Evolutionary conservation across 1,140 invertebrate genomes (phyloP).

Genomic region (Fopius arisanus): DNA sequence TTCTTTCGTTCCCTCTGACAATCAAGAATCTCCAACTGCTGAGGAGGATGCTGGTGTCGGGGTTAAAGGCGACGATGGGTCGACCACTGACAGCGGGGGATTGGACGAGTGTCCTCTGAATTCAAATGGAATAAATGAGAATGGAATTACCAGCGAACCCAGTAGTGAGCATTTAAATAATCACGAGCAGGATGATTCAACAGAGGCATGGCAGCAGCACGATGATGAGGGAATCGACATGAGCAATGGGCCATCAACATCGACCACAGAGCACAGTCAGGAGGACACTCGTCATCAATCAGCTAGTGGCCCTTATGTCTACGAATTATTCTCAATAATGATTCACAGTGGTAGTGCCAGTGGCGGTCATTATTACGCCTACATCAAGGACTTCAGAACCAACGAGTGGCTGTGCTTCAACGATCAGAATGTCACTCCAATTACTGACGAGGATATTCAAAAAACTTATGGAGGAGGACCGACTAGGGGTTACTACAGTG

Average conservation of each 20-base stretch:
- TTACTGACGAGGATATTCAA: conserved; percentile 83
- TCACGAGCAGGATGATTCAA: conserved; percentile 59
- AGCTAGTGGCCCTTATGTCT: conserved; percentile 76
- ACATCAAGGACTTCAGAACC: conserved; percentile 87
- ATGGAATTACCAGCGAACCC: neutral
- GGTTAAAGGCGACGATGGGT: conserved; percentile 71
- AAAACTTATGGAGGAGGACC: conserved; percentile 85
- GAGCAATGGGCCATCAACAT: conserved; percentile 57
- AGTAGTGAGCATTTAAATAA: conserved; percentile 38
- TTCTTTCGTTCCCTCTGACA: conserved; percentile 65
- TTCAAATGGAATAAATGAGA: conserved; percentile 48
- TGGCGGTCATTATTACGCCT: conserved; percentile 94
- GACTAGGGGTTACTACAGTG: conserved; percentile 76
- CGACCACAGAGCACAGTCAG: conserved; percentile 48
- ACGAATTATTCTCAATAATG: conserved; percentile 93
- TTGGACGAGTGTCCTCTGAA: conserved; percentile 70
- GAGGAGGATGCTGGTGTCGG: conserved; percentile 59
- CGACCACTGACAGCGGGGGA: conserved; percentile 75
- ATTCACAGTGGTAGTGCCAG: conserved; percentile 92
- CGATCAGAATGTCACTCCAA: conserved; percentile 76
- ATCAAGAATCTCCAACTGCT: conserved; percentile 55
- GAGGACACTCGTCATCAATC: conserved; percentile 62
- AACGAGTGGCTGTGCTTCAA: conserved; percentile 86
- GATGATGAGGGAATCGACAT: conserved; percentile 73
- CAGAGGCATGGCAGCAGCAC: too few relatives aligned